A percentile compares a stretch with the other conserved stretches of the same genome.
These are phyloP conservation scores for Tiphia femorata DNA, from an alignment of 2,888 invertebrate species.

Conservation along the genomic window DNA sequence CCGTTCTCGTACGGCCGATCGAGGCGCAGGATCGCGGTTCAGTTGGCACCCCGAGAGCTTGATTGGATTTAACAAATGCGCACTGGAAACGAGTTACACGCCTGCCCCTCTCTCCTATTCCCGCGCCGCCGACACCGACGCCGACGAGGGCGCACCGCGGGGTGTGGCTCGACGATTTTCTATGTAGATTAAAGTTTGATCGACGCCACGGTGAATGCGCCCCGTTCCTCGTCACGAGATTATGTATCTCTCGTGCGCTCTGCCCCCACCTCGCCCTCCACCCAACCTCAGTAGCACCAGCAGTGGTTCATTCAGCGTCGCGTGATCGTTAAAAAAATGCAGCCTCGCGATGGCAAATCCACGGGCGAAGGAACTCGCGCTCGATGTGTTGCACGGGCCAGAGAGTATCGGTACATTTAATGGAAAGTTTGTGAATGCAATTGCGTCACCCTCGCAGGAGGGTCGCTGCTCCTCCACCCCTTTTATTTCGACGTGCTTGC, in stretches of 20 bases:
- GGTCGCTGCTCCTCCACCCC: too few relatives aligned
- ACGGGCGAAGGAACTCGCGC: neutral
- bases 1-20: conserved; percentile 3
- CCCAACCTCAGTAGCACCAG: neutral
- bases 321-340: conserved; percentile 6
- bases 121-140: too few relatives aligned
- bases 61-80: conserved; percentile 48
- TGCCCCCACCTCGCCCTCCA: neutral
- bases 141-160: neutral
- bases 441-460: too few relatives aligned
- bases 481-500: too few relatives aligned
- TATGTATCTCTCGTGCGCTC: neutral
- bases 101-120: conserved; percentile 1
- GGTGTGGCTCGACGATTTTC: conserved; percentile 17
- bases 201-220: neutral
- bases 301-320: neutral
- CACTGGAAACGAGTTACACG: conserved; percentile 40
- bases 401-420: too few relatives aligned
- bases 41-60: conserved; percentile 32
- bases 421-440: too few relatives aligned
- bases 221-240: conserved; percentile 1
- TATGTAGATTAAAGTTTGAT: conserved; percentile 26
- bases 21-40: conserved; percentile 22
- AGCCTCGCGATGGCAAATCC: neutral
- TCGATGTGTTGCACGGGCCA: neutral